Base-by-base conservation (phyloP, 2,797 vertebrate species). In the Calcarius lapponicus region DNA sequence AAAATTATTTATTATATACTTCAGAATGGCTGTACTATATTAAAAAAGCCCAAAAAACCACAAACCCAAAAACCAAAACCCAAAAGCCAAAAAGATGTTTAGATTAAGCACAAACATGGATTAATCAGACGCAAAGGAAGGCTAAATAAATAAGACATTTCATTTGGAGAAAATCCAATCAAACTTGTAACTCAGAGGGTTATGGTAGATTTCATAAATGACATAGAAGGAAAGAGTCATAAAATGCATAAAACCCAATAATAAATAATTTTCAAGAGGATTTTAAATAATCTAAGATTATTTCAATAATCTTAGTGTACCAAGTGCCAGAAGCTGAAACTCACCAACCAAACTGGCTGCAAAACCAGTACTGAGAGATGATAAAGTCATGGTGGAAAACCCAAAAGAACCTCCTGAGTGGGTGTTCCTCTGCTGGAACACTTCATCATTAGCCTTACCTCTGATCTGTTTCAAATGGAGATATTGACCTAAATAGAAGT, bases 31-130 rank as follows among this genome's bases (percentile, higher is more conserved):
- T 58, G 24, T 40, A 47, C 3, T 43, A 2, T 18, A 56, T 14
- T 0, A 29, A 21, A 81, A 11, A 7, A 25, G 2, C 1, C 2
- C 12, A 10, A 60, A 17, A 38, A 15, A 3, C 3, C 17, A 36
- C 13, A 66, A 47, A 25, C 11, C 19, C 15, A 13, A 67, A 67
- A 29, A 6, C 14, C n/a, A 47, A 40, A 74, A 26, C 3, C 15
- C 9, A 47, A 79, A 72, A n/a, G 25, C 10, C 12, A 71, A 40
- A 70, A 79, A 40, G 22, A 53, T 3, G 13, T 83, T 38, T 38
- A n/a, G 34, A 48, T 65, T 36, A 80, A 31, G 25, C 31, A 88
- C 14, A 88, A 87, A 53, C 11, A 53, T 12, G 5, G 65, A 80
- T 61, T 25, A 86, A 65, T 70, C 48, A 19, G 19, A 34, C 4